Percentiles rank a stretch among this genome's conserved stretches.
Conservation (phyloP, 2,888 invertebrate genomes). For the Cephonodes hylas region DNA sequence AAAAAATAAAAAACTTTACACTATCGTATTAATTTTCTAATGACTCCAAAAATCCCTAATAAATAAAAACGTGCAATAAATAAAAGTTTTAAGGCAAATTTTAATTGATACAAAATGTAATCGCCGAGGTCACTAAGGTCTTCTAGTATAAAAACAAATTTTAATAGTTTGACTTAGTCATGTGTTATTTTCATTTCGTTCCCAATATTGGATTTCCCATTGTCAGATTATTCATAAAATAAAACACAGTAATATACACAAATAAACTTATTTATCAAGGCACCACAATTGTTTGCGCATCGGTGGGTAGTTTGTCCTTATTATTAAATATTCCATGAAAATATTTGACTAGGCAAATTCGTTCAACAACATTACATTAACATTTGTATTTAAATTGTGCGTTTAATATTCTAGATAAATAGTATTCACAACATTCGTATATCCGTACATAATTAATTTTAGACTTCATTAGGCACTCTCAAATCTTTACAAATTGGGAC, state of each 20-base stretch:
- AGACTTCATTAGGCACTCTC: constrained; percentile 39
- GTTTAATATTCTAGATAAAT: constrained; percentile 29
- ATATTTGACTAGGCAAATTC: constrained; percentile 50
- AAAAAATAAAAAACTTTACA: constrained; percentile 16
- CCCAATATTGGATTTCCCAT: no score
- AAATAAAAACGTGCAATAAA: no score
- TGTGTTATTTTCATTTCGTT: no score
- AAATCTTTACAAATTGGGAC: constrained; percentile 28
- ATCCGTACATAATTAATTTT: constrained; percentile 18
- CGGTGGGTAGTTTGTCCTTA: constrained; percentile 19
- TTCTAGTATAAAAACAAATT: no score
- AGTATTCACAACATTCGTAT: constrained; percentile 38
- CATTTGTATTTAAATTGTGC: constrained; percentile 22
- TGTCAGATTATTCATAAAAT: no score
- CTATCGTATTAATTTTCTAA: no score
- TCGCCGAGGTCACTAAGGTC: no score
- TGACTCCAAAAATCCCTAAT: no score
- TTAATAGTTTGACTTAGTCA: no score
- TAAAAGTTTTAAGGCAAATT: no score
- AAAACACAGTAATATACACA: constrained; percentile 32
- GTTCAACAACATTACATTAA: not conserved
- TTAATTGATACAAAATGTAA: no score
- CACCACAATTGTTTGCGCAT: constrained; percentile 37
- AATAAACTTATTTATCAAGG: constrained; percentile 52
- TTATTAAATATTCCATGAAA: constrained; percentile 24